These are phyloP conservation scores for Ichneumoninae sp. DNA, from an alignment of 2,888 invertebrate species.

Conservation along the genomic window DNA sequence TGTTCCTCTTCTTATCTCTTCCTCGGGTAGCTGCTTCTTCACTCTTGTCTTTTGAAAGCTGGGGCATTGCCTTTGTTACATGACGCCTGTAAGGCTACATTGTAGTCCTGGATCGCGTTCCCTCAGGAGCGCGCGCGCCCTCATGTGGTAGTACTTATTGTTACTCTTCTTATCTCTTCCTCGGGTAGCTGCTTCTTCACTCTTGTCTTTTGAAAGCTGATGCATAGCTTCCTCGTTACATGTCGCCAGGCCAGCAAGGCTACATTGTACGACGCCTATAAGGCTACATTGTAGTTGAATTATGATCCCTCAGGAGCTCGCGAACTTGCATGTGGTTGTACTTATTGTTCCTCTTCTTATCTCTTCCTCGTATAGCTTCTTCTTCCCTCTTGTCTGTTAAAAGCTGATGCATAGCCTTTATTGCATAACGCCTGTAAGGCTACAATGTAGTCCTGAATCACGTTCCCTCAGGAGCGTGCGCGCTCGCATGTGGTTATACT, in stretches of 20 bases:
- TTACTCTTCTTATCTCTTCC: slow-evolving; percentile 31
- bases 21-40: slow-evolving; percentile 2
- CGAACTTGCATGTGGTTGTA: background rate
- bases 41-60: background rate
- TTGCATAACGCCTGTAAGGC: background rate
- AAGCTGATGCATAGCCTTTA: slow-evolving; percentile 21
- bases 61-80: slow-evolving; percentile 17
- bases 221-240: background rate
- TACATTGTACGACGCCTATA: too few relatives aligned
- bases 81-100: background rate
- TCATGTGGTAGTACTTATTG: background rate
- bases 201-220: slow-evolving; percentile 10
- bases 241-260: too few relatives aligned
- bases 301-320: slow-evolving; percentile 22
- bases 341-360: slow-evolving; percentile 35
- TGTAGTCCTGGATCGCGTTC: slow-evolving; percentile 18
- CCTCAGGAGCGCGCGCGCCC: slow-evolving; percentile 19
- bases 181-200: background rate
- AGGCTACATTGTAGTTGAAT: slow-evolving; percentile 3
- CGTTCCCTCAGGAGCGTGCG: slow-evolving; percentile 27
- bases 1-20: background rate
- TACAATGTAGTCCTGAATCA: slow-evolving; percentile 7
- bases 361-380: slow-evolving; percentile 15
- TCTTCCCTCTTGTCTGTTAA: background rate
- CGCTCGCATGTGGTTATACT: background rate